Base-by-base conservation (phyloP, 92 coral and sea anemone species). In the Epizoanthus ramosus region DNA sequence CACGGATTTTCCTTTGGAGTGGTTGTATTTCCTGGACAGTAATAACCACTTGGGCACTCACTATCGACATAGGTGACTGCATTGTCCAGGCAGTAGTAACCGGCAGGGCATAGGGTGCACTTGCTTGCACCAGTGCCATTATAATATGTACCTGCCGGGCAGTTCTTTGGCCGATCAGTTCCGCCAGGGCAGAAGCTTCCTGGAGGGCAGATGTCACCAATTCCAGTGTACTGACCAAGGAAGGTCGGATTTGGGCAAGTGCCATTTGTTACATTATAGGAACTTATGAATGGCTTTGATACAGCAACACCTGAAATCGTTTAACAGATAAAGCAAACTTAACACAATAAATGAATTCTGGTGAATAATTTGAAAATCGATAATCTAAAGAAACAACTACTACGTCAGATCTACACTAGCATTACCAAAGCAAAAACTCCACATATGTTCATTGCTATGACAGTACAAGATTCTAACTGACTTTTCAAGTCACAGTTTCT, bases 151-250 rank as follows among this genome's bases (percentile, higher is more conserved):
- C 99, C 99, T 24, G 91, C 80, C 39, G 79, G 58, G 54, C 99
- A 96, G 59, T 54, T 76, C 63, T 73, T 41, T 6, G 98, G 98
- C 33, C 82, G 84, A 60, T 71, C 64, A 39, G 94, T 93, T 0
- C 92, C 94, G 50, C 85, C 85, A 33, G 80, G 80, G 43, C 99
- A 96, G 91, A 81, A 96, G 58, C 94, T 92, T 80, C 98, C 99
- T 8, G 88, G 84, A 8, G 98, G 99, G 73, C 99, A 96, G 80
- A 96, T 96, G 87, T 88, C 90, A 37, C 99, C 99, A 79, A 96
- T 94, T 18, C 99, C 99, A 31, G 93, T 90, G 81, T 93, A 94
- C 83, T 96, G 99, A 59, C 98, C 98, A 37, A 96, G 94, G 90
- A 87, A 96, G 21, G 91, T 86, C 31, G 93, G 92, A 12, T 88